Base-by-base conservation (phyloP, 2,113 vertebrate genomes). In the Daboia siamensis region DNA sequence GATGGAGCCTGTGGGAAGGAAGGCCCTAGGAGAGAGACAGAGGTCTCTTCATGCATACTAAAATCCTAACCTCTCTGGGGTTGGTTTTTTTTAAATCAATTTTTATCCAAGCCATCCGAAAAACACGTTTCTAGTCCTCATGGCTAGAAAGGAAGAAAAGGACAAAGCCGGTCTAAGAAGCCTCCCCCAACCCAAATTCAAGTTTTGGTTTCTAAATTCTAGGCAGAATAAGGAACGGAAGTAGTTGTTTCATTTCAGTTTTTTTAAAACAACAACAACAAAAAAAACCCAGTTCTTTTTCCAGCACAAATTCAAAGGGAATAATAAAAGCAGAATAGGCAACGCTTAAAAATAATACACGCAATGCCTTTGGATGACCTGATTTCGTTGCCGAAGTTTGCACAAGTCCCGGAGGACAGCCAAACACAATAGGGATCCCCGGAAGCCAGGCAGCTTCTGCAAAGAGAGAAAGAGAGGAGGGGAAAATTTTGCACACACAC, bases 391-490 rank as follows among this genome's bases (percentile, higher is more conserved):
- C 96, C 94, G 94, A 98, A 96, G 0, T 97, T 97, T 93, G 96
- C 96, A 91, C 98, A 99, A 94, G 96, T 97, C 88, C 97, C 98
- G 0, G 96, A 96, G 94, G 96, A 97, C 48, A 98, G 96, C 98
- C 98, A 99, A 89, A 98, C 97, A 93, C 98, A 99, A 96, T 99
- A 99, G 0, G 98, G 98, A 95, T 99, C 98, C 91, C 97, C 97
- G 9, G 98, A 98, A 90, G 98, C 98, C 96, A 99, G 96, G 91
- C 98, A 99, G 96, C 97, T 98, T 94, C 98, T 99, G 95, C 39
- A 33, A 46, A 5, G 1, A 24, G 11, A 0, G 1, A 54, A 13
- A 8, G 15, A 44, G 17, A 15, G 13, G 33, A 21, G 17, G 74
- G 74, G 33, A 8, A 21, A 44, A 9, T 2, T 39, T 9, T 21